Conservation (phyloP, 2,888 invertebrate species). For the Drosophila conformis region DNA sequence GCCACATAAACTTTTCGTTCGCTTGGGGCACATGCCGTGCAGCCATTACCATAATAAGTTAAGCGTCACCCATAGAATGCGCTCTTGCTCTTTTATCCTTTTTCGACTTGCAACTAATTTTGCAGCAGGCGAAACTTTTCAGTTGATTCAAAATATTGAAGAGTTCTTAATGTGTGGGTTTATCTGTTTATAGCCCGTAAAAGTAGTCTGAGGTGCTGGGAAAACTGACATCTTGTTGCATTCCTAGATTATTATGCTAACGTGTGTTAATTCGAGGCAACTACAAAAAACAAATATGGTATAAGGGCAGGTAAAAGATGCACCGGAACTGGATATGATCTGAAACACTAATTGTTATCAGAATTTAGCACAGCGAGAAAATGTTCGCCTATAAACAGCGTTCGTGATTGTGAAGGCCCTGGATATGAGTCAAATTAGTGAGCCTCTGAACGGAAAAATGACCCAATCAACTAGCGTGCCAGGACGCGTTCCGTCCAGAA, state of each 20-base stretch:
- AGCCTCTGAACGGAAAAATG: constrained; percentile 33
- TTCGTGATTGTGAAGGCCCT: background rate
- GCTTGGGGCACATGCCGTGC: constrained; percentile 8
- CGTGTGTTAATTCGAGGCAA: too few relatives aligned
- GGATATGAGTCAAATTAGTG: constrained; percentile 19
- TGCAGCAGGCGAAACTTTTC: background rate
- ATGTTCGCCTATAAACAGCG: background rate
- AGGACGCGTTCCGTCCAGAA: constrained; percentile 21
- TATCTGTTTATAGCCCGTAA: background rate
- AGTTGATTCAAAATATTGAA: background rate
- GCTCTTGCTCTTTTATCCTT: constrained; percentile 44
- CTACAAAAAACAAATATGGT: background rate
- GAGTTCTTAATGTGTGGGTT: constrained; percentile 1
- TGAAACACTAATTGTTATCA: background rate
- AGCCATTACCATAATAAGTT: constrained; percentile 52
- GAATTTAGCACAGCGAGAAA: background rate
- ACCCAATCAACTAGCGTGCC: constrained; percentile 56
- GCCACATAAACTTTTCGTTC: constrained; percentile 50
- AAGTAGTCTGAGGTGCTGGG: background rate
- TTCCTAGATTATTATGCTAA: background rate
- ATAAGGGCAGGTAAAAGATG: background rate
- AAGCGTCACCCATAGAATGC: constrained; percentile 9
- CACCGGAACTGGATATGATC: background rate
- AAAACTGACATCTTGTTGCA: background rate
- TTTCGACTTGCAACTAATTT: constrained; percentile 4